Percentiles rank a stretch among this genome's conserved stretches.
These are phyloP conservation scores for Nyctibius bracteatus DNA, from an alignment of 2,113 vertebrate genomes.

Conservation along the genomic window DNA sequence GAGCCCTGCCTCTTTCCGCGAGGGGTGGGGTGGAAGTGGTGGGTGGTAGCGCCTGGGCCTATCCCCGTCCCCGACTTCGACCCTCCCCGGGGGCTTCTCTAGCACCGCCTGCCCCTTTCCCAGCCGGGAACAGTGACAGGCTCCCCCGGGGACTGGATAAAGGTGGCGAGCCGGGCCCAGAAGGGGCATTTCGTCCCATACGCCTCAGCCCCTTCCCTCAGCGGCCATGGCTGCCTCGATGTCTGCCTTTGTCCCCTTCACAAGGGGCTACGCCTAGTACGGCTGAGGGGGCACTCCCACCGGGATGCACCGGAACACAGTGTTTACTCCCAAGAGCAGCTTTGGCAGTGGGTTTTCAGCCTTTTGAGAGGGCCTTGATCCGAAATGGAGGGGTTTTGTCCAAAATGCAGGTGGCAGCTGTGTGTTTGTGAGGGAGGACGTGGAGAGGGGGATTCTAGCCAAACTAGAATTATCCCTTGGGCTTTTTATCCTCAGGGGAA, in stretches of 20 bases:
- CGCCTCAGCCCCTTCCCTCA: background rate
- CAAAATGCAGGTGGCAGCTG: background rate
- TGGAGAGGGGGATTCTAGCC: background rate
- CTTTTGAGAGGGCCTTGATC: background rate
- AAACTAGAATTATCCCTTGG: too few relatives aligned
- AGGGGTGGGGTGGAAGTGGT: background rate
- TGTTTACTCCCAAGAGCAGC: too few relatives aligned
- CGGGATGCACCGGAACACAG: too few relatives aligned
- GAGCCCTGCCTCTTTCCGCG: accelerated
- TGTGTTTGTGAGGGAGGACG: too few relatives aligned
- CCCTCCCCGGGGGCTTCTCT: too few relatives aligned
- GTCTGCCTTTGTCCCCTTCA: background rate
- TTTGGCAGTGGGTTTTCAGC: too few relatives aligned
- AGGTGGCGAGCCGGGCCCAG: accelerated
- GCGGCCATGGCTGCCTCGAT: accelerated
- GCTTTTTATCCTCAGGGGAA: background rate
- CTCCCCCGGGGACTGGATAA: background rate
- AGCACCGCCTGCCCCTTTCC: background rate
- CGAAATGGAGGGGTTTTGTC: background rate
- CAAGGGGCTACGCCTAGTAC: background rate
- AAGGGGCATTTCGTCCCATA: too few relatives aligned
- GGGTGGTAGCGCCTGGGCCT: accelerated
- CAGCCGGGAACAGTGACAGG: accelerated
- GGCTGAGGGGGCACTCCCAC: too few relatives aligned
- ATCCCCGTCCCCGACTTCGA: too few relatives aligned